These are phyloP conservation scores for Orchesella flavescens DNA, from an alignment of 2,888 invertebrate genomes.

Conservation along the genomic window DNA sequence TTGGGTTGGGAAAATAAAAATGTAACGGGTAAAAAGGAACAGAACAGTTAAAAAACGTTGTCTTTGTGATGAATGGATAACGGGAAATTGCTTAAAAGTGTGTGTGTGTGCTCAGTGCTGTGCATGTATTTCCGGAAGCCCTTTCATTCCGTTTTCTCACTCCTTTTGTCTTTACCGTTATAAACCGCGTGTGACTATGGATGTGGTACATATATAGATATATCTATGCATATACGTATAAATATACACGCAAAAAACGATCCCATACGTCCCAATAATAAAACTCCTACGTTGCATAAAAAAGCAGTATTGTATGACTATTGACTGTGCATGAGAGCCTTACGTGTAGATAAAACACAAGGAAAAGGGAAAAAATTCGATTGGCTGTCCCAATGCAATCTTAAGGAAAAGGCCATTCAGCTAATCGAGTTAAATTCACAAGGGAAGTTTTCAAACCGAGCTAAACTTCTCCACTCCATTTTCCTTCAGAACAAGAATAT, in stretches of 20 bases:
- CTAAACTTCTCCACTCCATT: slow-evolving; percentile 13
- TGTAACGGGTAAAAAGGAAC: slow-evolving; percentile 5
- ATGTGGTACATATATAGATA: too few species aligned
- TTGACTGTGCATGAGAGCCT: slow-evolving; percentile 21
- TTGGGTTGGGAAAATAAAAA: slow-evolving; percentile 39
- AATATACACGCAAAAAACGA: slow-evolving; percentile 23
- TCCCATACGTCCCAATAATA: slow-evolving; percentile 56
- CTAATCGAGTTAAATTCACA: slow-evolving; percentile 61
- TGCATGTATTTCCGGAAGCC: slow-evolving; percentile 47
- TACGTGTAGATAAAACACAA: slow-evolving; percentile 20
- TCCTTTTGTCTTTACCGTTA: neutral
- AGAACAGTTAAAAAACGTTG: slow-evolving; percentile 46
- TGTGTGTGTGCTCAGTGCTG: neutral
- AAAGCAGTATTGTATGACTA: slow-evolving; percentile 33
- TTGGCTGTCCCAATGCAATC: slow-evolving; percentile 58
- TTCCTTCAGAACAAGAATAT: slow-evolving; percentile 22
- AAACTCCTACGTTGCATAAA: slow-evolving; percentile 61
- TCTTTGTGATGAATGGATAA: slow-evolving; percentile 56
- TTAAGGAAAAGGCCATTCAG: slow-evolving; percentile 53
- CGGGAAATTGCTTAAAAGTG: slow-evolving; percentile 25
- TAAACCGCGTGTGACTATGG: too few species aligned
- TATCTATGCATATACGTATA: slow-evolving; percentile 11
- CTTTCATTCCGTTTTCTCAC: slow-evolving; percentile 24
- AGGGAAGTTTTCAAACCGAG: slow-evolving; percentile 53
- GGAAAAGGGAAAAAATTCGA: slow-evolving; percentile 43